Percentiles rank a stretch among this genome's conserved stretches.
These are phyloP conservation scores for Carcharodon carcharias DNA, from an alignment of 2,797 vertebrate genomes.

Conservation along the genomic window DNA sequence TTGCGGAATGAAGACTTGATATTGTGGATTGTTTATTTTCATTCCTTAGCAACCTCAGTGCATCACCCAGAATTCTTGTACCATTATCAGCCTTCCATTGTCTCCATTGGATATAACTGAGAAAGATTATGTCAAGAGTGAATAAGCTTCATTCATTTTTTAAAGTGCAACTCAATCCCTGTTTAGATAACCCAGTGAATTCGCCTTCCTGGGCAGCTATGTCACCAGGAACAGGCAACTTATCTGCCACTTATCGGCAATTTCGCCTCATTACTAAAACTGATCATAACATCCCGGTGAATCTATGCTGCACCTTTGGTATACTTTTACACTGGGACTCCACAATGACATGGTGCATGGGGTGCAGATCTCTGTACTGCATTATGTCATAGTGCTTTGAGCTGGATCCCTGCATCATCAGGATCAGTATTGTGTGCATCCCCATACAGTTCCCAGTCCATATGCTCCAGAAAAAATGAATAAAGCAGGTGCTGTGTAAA, in stretches of 20 bases:
- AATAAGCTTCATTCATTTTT: slow-evolving; percentile 11
- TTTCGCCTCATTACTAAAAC: neutral
- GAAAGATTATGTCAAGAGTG: neutral
- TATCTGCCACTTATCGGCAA: neutral
- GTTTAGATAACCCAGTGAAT: neutral
- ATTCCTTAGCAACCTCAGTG: neutral
- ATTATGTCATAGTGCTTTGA: neutral
- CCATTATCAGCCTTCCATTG: neutral
- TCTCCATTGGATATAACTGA: neutral
- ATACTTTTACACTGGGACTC: neutral
- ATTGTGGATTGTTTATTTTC: neutral
- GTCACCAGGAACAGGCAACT: neutral
- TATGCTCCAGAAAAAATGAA: neutral
- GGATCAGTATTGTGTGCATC: neutral
- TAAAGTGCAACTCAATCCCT: neutral
- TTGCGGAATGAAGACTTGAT: neutral
- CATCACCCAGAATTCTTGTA: neutral
- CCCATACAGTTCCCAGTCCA: neutral
- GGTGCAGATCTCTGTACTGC: neutral
- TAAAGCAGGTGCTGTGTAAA: neutral
- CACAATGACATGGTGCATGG: neutral
- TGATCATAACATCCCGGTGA: neutral
- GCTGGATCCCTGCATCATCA: no score
- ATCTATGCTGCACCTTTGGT: neutral
- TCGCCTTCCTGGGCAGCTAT: neutral